Base-by-base conservation (phyloP, 1,140 invertebrate genomes). In the Mesaphorura yosii region DNA sequence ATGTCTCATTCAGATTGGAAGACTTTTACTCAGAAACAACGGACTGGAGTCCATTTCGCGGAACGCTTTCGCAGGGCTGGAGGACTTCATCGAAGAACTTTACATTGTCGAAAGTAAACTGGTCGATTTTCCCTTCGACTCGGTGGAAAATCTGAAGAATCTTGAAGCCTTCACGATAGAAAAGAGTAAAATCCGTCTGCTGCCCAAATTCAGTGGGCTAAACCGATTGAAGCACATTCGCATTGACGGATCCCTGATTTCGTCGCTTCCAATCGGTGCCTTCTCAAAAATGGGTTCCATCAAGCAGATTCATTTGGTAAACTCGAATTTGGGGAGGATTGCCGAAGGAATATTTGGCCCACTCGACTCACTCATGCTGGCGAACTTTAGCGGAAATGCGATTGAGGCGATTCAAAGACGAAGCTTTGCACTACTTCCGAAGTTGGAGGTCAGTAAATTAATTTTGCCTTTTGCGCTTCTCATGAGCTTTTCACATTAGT, bases 31-130 rank as follows among this genome's bases (percentile, higher is more conserved):
- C 44, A 73, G 86, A 2, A 80, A 87, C 63, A 91, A 90, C 69
- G 79, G 81, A 20, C 68, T 91, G 4, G 84, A 89, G 65, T 73
- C 84, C 40, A 76, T 90, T 4, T 83, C 85, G 1, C 77, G 80
- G 26, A 81, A 85, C 44, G 88, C 85, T 80, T 70, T 89, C 26
- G 78, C 81, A 37, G 68, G 68, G 14, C 71, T 88, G 20, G 84
- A 88, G 66, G 76, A 78, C 26, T 80, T 77, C 23, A 66, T 89
- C 20, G 75, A 87, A 58, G 86, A 89, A 70, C 73, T 90, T 7
- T 88, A 83, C 57, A 74, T 90, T 14, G 86, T 88, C 1, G 86
- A 90, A 69, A 82, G 84, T 10, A 81, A 83, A 59, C 67, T 90
- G 25, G 73, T 80, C 26, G 84, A 78, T 61, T 70, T 88, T 29